Conservation (phyloP, 2,113 vertebrate genomes). For the Ramphastos sulfuratus region DNA sequence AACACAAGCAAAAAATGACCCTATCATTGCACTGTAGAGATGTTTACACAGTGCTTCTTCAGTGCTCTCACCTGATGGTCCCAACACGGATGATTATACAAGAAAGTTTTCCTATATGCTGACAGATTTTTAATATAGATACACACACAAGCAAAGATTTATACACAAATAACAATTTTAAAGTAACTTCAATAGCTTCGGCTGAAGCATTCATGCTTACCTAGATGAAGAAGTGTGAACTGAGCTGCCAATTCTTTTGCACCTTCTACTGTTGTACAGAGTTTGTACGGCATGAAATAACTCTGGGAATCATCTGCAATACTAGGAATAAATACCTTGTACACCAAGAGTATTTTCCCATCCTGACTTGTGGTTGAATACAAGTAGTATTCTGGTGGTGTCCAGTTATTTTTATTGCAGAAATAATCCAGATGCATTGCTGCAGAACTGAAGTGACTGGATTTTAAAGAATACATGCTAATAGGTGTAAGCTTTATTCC, state of each 20-base stretch:
- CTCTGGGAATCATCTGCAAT: slow-evolving; percentile 77
- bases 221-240: slow-evolving; percentile 85
- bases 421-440: slow-evolving; percentile 89
- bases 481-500: slow-evolving; percentile 84
- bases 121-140: not conserved
- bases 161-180: not conserved
- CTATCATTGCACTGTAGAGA: not conserved
- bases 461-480: slow-evolving; percentile 86
- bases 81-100: slow-evolving; percentile 12
- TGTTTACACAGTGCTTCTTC: not conserved
- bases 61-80: not conserved
- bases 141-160: not conserved
- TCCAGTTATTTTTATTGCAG: slow-evolving; percentile 89
- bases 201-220: slow-evolving; percentile 70
- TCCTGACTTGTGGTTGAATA: slow-evolving; percentile 86
- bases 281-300: slow-evolving; percentile 88
- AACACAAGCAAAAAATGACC: not conserved
- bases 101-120: not conserved
- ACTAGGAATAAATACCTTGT: slow-evolving; percentile 83
- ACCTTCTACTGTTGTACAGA: slow-evolving; percentile 87
- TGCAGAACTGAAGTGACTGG: slow-evolving; percentile 87
- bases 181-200: not conserved
- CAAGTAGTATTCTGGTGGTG: slow-evolving; percentile 88
- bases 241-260: slow-evolving; percentile 93
- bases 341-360: slow-evolving; percentile 82